A percentile compares a stretch with the other conserved stretches of the same genome.
phyloP scores from a whole-genome alignment of 2,797 vertebrate genomes.

The Sebastes hubbsi region DNA sequence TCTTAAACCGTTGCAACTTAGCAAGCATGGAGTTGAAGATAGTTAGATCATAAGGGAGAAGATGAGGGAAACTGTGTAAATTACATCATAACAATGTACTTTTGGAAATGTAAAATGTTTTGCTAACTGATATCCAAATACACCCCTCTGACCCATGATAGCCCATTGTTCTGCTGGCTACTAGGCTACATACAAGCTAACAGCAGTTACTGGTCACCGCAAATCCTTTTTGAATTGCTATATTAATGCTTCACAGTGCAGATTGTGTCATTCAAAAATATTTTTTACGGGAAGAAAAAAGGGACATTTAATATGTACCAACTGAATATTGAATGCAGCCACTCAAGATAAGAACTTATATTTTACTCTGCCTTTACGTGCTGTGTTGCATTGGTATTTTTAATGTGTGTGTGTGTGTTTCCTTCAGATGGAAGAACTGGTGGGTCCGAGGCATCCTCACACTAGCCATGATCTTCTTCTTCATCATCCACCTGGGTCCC shows the following conservation, averaged over 20 bases:
- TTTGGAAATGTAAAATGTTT: too few species aligned
- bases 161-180: neutral
- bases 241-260: neutral
- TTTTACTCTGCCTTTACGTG: neutral
- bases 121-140: too few species aligned
- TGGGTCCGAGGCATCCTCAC: constrained; percentile 98
- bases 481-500: constrained; percentile 98
- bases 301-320: too few species aligned
- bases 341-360: neutral
- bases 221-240: too few species aligned
- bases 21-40: too few species aligned
- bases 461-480: constrained; percentile 99
- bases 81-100: too few species aligned
- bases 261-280: too few species aligned
- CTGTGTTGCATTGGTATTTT: neutral
- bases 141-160: too few species aligned
- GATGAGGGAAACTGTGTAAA: too few species aligned
- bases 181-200: neutral
- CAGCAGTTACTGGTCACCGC: neutral
- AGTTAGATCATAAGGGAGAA: too few species aligned
- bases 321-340: too few species aligned
- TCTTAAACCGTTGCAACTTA: neutral
- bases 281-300: too few species aligned
- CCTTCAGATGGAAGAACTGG: constrained; percentile 96
- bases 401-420: neutral